phyloP scores from a whole-genome alignment of 2,888 invertebrate species.

The Xestobium rufovillosum region DNA sequence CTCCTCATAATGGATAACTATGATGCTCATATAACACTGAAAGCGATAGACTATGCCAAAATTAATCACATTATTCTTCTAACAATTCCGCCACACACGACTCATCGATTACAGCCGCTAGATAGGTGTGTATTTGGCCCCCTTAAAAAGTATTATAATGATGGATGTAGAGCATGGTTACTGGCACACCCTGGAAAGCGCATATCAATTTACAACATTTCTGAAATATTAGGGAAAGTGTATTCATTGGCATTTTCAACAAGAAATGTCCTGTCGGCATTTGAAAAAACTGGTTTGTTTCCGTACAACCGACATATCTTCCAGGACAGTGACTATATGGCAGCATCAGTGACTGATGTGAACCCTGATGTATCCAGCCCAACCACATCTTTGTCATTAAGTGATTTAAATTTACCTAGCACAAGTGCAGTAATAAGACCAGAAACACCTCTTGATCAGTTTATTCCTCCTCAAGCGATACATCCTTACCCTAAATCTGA shows the following conservation, averaged over 20 bases:
- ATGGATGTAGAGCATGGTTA: constrained; percentile 6
- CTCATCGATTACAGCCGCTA: no score
- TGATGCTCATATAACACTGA: constrained; percentile 29
- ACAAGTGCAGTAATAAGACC: no score
- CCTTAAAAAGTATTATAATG: no score
- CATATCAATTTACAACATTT: constrained; percentile 5
- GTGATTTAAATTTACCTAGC: no score
- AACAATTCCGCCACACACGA: no score
- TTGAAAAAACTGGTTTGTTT: background rate
- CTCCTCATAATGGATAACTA: constrained; percentile 34
- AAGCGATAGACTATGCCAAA: constrained; percentile 28
- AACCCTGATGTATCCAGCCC: no score
- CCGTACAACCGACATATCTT: constrained; percentile 1
- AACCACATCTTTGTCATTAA: no score
- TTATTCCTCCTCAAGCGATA: no score
- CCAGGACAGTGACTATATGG: background rate
- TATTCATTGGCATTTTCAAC: constrained; percentile 7
- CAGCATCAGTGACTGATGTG: constrained; percentile 1
- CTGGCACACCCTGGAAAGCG: background rate
- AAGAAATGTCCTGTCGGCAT: background rate
- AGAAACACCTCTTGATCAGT: no score
- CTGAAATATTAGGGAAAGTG: constrained; percentile 4
- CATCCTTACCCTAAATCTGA: no score
- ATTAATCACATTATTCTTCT: no score
- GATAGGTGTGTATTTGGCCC: no score